These are phyloP conservation scores for Irena cyanogastra DNA, from an alignment of 2,113 vertebrate species.

Conservation along the genomic window DNA sequence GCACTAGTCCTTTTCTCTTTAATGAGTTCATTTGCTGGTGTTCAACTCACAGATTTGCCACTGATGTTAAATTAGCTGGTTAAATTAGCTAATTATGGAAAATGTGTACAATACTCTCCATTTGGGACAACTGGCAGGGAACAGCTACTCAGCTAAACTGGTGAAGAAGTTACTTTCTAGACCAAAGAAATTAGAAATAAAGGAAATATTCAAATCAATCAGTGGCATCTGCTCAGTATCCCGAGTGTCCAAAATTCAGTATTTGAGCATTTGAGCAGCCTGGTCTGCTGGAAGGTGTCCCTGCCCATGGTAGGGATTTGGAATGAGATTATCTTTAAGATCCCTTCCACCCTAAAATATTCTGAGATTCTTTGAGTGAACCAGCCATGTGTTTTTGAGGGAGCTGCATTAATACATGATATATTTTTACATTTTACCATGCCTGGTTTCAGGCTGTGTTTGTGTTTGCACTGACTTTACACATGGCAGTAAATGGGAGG, in stretches of 20 bases:
- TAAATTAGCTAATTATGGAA: slow-evolving; percentile 51
- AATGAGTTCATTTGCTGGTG: slow-evolving; percentile 40
- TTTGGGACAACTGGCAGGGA: not conserved
- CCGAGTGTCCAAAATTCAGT: not conserved
- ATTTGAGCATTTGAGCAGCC: not conserved
- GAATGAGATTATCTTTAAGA: not conserved
- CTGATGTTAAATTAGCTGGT: slow-evolving; percentile 52
- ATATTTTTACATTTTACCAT: not conserved
- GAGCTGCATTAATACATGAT: not conserved
- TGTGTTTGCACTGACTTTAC: not conserved
- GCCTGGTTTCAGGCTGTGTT: not conserved
- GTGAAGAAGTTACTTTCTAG: not conserved
- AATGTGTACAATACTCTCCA: not conserved
- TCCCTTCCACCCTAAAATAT: not conserved
- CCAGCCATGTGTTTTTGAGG: not conserved
- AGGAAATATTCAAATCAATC: not conserved
- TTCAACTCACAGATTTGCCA: slow-evolving; percentile 20
- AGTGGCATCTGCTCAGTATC: not conserved
- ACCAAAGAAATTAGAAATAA: not conserved
- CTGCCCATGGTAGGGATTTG: not conserved
- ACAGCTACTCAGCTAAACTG: not conserved
- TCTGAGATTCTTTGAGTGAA: not conserved
- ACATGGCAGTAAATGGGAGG: not conserved
- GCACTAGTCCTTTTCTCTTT: not conserved
- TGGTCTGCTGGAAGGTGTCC: not conserved